Evolutionary conservation across 2,113 vertebrate genomes (phyloP), one percentile per base, ranked within the genome.

Genomic region (Rutilus rutilus): DNA sequence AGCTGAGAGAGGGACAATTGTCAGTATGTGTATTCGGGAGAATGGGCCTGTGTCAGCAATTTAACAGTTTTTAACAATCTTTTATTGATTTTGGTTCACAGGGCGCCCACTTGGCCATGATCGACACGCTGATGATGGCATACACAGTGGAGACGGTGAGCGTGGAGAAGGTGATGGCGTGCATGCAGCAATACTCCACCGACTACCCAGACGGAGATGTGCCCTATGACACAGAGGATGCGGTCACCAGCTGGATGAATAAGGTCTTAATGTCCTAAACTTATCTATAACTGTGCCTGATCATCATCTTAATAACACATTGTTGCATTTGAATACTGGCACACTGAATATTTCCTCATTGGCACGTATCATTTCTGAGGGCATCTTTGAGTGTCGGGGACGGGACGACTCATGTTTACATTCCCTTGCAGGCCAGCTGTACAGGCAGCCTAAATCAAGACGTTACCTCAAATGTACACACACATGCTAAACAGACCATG

Each of bases 51-150:
- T 69, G 50, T 54, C 30, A 50, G 59, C 57, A 84, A 6, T 10
- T 59, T 64, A 75, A 75, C 6, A 2, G 12, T 12, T 11, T 25
- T 36, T 3, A 69, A 69, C 30, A 19, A 36, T 25, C 6, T 50
- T 0, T 81, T 25, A 71, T 21, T 45, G 62, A 36, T 87, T 45
- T 78, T 64, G 78, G 12, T 67, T 88, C 94, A 42, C 89, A 99
- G 98, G 97, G 96, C 25, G 96, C 97, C 78, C 98, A 99, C 90
- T 86, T 99, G 95, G 98, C 98, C 25, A 96, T 99, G 97, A 96
- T 98, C 0, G 98, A 99, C 91, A 95, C 97, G 1, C 92, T 99
- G 59, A 99, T 99, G 98, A 98, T 98, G 97, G 98, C 97, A 0
- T 97, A 98, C 73, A 97, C 97, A 0, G 96, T 96, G 84, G 98